Evolutionary conservation across 2,888 invertebrate species (phyloP), one percentile per base, ranked within the genome.

Genomic region (Agapetus fuscipes): DNA sequence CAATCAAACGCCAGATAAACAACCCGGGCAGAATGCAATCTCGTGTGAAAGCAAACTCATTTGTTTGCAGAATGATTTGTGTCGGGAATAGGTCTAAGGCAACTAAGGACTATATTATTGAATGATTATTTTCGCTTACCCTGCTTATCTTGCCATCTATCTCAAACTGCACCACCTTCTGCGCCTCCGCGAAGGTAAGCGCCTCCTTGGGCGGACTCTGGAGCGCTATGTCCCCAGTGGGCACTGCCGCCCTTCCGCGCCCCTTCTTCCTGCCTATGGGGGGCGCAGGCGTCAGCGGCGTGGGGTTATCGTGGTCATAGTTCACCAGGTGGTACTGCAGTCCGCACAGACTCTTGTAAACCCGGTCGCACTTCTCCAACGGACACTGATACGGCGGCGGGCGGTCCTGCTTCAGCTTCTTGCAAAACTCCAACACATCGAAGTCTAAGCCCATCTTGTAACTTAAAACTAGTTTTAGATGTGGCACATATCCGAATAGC

Each of bases 351-450:
- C 87, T 87, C 63, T 88, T 88, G 61, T 90, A 91, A 14, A 82
- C 79, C 58, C 84, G 83, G 50, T 82, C 83, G 64, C 91, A 91
- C 54, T 83, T 82, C 52, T 80, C 79, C 36, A 88, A 72, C 6
- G 91, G 91, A 56, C 91, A 93, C 53, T 80, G 78, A 62, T 86
- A 90, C 34, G 90, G 90, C 36, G 90, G 88, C 34, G 77, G 75
- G 55, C 83, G 83, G 56, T 82, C 83, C 51, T 80, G 80, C 41
- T 79, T 74, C 49, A 88, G 72, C 64, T 87, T 86, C 59, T 83
- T 82, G 58, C 86, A 85, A 64, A 86, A 89, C 59, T 83, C 84
- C 53, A 83, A 71, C 52, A 88, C 82, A 69, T 90, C 88, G 66
- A 89, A 87, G 62, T 87, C 86, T 53, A 86, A 71, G 53, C 82